These are phyloP conservation scores for Euborellia annulipes DNA, from an alignment of 1,140 invertebrate genomes.

Conservation along the genomic window DNA sequence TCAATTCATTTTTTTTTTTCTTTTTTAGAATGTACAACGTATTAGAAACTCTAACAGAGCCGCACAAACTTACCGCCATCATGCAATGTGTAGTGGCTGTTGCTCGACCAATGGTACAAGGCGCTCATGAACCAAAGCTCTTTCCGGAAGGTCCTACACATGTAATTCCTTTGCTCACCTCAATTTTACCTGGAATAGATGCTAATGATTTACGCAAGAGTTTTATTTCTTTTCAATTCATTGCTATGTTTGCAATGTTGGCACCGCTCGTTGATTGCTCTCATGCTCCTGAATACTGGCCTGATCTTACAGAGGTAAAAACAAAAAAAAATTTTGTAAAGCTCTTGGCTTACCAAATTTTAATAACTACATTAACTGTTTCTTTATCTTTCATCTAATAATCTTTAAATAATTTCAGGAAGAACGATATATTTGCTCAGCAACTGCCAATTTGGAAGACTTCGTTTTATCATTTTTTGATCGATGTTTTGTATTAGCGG, in stretches of 20 bases:
- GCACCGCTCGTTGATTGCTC: conserved; percentile 77
- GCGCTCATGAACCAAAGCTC: conserved; percentile 30
- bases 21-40: conserved; percentile 45
- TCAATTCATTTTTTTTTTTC: too few species aligned
- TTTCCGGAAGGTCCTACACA: conserved; percentile 64
- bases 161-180: conserved; percentile 63
- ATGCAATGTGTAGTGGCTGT: conserved; percentile 59
- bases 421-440: conserved; percentile 57
- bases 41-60: conserved; percentile 73
- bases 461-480: conserved; percentile 79
- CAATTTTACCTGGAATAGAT: conserved; percentile 73
- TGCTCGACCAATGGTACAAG: conserved; percentile 47
- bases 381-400: too few species aligned
- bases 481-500: conserved; percentile 53
- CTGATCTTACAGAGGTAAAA: conserved; percentile 52
- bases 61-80: conserved; percentile 65
- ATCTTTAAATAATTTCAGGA: conserved; percentile 37
- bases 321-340: background rate
- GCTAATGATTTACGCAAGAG: conserved; percentile 79
- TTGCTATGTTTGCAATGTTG: conserved; percentile 55
- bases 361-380: background rate
- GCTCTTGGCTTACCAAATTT: conserved; percentile 9
- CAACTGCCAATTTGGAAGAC: conserved; percentile 72
- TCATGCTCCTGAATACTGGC: conserved; percentile 40
- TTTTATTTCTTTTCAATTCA: conserved; percentile 60